Evolutionary conservation across 2,888 invertebrate species (phyloP).

Genomic region (Drosophila macrothrix): DNA sequence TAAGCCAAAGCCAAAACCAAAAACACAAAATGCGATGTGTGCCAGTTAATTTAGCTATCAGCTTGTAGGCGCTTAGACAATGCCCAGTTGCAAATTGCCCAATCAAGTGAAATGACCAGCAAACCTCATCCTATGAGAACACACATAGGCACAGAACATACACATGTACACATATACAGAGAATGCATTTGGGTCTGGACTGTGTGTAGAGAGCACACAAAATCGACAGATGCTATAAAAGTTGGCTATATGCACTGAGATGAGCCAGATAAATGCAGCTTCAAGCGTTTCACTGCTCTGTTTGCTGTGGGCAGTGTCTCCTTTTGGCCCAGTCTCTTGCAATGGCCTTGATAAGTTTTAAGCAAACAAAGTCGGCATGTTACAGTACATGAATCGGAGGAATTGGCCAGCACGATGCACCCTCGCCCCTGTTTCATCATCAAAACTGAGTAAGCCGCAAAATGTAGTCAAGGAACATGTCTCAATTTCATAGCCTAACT

Average conservation of each 20-base stretch:
- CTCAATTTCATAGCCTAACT: constrained; percentile 68
- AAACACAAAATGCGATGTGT: constrained; percentile 53
- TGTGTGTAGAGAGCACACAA: constrained; percentile 42
- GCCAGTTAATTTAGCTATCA: constrained; percentile 74
- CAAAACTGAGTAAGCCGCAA: constrained; percentile 57
- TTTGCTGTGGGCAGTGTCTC: constrained; percentile 41
- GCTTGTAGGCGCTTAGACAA: constrained; percentile 70
- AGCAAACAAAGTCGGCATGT: constrained; percentile 69
- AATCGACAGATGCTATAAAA: constrained; percentile 69
- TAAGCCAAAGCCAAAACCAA: constrained; percentile 23
- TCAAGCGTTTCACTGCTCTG: constrained; percentile 48
- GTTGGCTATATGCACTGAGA: constrained; percentile 36
- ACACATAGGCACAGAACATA: constrained; percentile 9
- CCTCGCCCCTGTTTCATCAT: background rate
- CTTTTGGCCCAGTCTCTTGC: constrained; percentile 27
- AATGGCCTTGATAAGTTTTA: constrained; percentile 73
- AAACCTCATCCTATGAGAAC: constrained; percentile 29
- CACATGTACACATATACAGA: constrained; percentile 7
- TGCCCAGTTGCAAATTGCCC: constrained; percentile 63
- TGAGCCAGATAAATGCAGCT: constrained; percentile 61
- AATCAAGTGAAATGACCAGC: constrained; percentile 74
- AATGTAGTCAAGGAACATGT: constrained; percentile 72
- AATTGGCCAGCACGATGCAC: constrained; percentile 8
- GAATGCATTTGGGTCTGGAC: constrained; percentile 26
- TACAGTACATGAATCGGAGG: constrained; percentile 63